Base-by-base conservation (phyloP, 2,113 vertebrate genomes). In the Festucalex cinctus region DNA sequence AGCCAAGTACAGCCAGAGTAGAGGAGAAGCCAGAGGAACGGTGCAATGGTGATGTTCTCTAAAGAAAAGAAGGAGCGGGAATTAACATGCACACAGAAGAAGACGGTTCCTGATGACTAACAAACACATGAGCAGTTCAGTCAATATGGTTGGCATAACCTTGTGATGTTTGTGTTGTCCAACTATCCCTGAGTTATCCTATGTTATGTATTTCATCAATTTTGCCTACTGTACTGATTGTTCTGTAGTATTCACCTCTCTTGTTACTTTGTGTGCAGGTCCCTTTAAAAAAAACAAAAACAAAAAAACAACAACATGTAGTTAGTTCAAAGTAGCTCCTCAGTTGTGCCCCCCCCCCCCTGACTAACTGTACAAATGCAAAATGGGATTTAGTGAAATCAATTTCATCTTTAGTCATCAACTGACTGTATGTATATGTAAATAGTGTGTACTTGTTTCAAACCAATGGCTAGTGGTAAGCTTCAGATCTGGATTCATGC, bases 41-140 rank as follows among this genome's bases (percentile, higher is more conserved):
- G 68, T 93, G 93, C 89, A 95, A 95, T 0, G 93, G 94, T 37
- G 91, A 93, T 49, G 83, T 86, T 69, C 77, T 81, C 26, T 85
- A 89, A 37, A 74, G 85, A 66, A 92, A 70, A 85, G 76, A 89
- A 79, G 66, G 90, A 91, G 69, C 91, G 93, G 81, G 69, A 20
- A 0, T 22, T 53, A 86, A 89, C 70, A 17, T 46, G 70, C 56
- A 54, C 65, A 5, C 58, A 66, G 37, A 68, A 28, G 48, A 76
- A 69, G 78, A 79, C 4, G 28, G 4, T 46, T 73, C 64, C 63
- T 70, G 70, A 63, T 63, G 66, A 43, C 48, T 69, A 74, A 83
- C 61, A 80, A 81, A 74, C 84, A 83, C 71, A 75, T 73, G 62
- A 74, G 75, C 66, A 78, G 74, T 80, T 73, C 32, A 80, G 75